Evolutionary conservation across 1,140 invertebrate species (phyloP), one percentile per base, ranked within the genome.

Genomic region (Listronotus bonariensis): DNA sequence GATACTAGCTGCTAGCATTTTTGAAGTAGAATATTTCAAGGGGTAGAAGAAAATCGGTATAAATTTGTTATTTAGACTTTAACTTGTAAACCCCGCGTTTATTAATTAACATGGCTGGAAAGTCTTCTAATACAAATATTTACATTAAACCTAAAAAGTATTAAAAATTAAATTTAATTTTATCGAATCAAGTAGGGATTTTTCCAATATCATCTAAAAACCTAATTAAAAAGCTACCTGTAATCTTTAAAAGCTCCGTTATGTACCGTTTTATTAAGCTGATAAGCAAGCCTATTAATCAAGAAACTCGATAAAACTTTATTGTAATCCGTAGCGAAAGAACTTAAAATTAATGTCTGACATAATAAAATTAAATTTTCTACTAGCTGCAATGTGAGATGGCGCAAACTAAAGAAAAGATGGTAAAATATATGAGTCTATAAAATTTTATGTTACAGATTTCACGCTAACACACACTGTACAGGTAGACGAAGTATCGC

Each of bases 401-500:
- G 42, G 20, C 40, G 53, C n/a, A 14, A 41, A 40, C 48, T 18
- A 43, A 51, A 54, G 51, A 42, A 52, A 45, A 55, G 51, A 36
- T 48, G 60, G 18, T 63, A 63, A 63, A 63, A 63, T 55, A 63
- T 55, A 53, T 17, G 14, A 31, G 51, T n/a, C 42, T 40, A 55
- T 63, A 55, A 63, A 63, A 55, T 63, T 63, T 63, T 55, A 63
- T 34, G 52, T 38, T 45, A 54, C 36, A 40, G 43, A 36, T 63
- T 52, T 38, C 52, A 48, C 51, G 60, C 51, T 20, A 40, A 38
- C 60, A 63, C 52, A 55, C 14, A 14, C 53, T 36, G 32, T 62
- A 54, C 59, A 62, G 59, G 59, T 62, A 53, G 26, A 38, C 59
- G 49, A 62, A 62, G 59, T 55, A 45, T 42, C 32, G 32, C 52